Evolutionary conservation across 2,888 invertebrate genomes (phyloP).

Genomic region (Pherbina coryleti): DNA sequence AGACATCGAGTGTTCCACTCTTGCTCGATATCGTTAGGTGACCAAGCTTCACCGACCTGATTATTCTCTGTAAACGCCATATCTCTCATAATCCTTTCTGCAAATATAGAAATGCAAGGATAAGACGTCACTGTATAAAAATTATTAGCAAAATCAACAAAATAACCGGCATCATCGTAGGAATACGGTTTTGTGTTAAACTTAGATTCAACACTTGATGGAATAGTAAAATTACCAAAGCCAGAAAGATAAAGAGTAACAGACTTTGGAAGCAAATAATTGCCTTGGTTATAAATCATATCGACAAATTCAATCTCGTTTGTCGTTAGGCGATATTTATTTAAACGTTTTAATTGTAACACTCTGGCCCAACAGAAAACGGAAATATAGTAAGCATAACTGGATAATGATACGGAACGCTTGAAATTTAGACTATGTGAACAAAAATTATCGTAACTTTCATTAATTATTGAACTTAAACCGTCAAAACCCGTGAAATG

Average conservation of each 20-base stretch:
- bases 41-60: background rate
- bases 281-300: slow-evolving; percentile 37
- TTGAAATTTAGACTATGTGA: slow-evolving; percentile 25
- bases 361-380: slow-evolving; percentile 15
- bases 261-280: slow-evolving; percentile 29
- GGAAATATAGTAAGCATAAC: slow-evolving; percentile 20
- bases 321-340: slow-evolving; percentile 22
- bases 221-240: slow-evolving; percentile 36
- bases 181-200: slow-evolving; percentile 28
- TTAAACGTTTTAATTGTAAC: background rate
- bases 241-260: slow-evolving; percentile 24
- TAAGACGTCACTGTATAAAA: slow-evolving; percentile 16
- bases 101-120: slow-evolving; percentile 17
- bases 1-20: slow-evolving; percentile 32
- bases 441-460: slow-evolving; percentile 29
- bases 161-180: slow-evolving; percentile 20
- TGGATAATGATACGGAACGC: background rate
- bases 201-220: slow-evolving; percentile 31
- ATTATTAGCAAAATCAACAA: background rate
- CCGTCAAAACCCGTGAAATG: slow-evolving; percentile 28
- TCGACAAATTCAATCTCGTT: slow-evolving; percentile 37
- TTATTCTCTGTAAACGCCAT: background rate
- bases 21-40: slow-evolving; percentile 15
- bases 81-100: slow-evolving; percentile 23
- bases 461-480: background rate